Evolutionary conservation across 1,140 invertebrate species (phyloP), one percentile per base, ranked within the genome.

Genomic region (Drosophila carrolli): DNA sequence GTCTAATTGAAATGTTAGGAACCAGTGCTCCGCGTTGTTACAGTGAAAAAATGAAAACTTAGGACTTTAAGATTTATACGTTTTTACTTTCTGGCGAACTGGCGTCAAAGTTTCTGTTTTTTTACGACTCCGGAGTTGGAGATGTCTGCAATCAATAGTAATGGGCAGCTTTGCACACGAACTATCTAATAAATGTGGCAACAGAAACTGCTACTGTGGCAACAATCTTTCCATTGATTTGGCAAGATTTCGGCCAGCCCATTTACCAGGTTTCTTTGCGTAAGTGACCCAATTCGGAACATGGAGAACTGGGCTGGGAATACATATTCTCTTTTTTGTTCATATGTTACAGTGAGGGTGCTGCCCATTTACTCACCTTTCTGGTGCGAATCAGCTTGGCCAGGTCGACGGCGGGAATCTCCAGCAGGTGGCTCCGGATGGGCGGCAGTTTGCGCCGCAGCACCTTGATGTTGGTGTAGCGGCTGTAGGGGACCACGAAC

Each of bases 391-490:
- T 95, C 93, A 93, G 94, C 59, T 89, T 91, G 4, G 94, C 93
- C 48, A 95, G 88, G 63, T 94, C 93, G 5, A 94, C 95, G 38
- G 95, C 95, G 50, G 94, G 94, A 75, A 94, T 93, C 63, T 94
- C 93, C 14, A 95, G 93, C 67, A 95, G 80, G 41, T 93, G 93
- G 80, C 94, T 94, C 3, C 81, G 92, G n/a, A 95, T 95, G 6
- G 93, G 93, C 29, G 95, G 94, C 80, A 94, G 93, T 83, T 93
- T 94, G 68, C 92, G 93, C 32, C 93, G 94, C 93, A 94, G 23
- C 94, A 95, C 92, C 93, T 94, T 88, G 94, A 95, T 91, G 95
- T 95, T 88, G 93, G 94, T 94, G 91, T 93, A 94, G 38, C 90
- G 89, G 72, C 91, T 92, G 68, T 92, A 92, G 71, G 91, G 91